A percentile compares a stretch with the other conserved stretches of the same genome.
Evolutionary conservation across 2,797 vertebrate genomes (phyloP).

Genomic region (Neosilurus mollespiculum): DNA sequence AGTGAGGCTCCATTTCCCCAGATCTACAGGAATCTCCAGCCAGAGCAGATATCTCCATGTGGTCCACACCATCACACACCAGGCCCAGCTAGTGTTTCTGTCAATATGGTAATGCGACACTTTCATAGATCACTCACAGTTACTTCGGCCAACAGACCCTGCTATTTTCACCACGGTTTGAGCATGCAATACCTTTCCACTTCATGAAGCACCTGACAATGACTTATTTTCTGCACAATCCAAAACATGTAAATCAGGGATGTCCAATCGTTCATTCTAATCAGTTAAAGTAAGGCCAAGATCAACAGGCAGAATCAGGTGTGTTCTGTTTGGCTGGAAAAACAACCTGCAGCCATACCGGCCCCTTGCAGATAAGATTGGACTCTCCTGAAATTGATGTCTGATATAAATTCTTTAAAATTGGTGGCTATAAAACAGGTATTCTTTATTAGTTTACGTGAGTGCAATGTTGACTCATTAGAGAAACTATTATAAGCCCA

Average conservation of each 20-base stretch:
- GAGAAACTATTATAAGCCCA: slow-evolving; percentile 24
- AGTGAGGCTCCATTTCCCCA: slow-evolving; percentile 72
- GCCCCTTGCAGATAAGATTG: background rate
- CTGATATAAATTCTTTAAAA: slow-evolving; percentile 48
- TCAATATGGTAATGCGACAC: slow-evolving; percentile 77
- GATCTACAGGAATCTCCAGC: slow-evolving; percentile 72
- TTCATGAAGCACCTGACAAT: slow-evolving; percentile 45
- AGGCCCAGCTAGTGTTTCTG: slow-evolving; percentile 67
- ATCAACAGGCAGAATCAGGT: background rate
- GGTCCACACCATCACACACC: slow-evolving; percentile 68
- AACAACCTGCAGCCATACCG: background rate
- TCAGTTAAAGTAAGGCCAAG: slow-evolving; percentile 12
- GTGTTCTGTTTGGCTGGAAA: background rate
- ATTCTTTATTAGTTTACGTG: slow-evolving; percentile 12
- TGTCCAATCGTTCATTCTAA: background rate
- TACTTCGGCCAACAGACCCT: slow-evolving; percentile 49
- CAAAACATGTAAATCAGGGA: slow-evolving; percentile 36
- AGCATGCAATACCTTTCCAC: slow-evolving; percentile 36
- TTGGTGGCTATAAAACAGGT: slow-evolving; percentile 21
- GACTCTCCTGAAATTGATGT: slow-evolving; percentile 37
- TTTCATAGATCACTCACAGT: slow-evolving; percentile 55
- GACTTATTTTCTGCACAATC: slow-evolving; percentile 22
- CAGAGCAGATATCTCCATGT: slow-evolving; percentile 69
- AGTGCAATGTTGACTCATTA: slow-evolving; percentile 29
- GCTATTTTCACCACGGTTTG: slow-evolving; percentile 49